phyloP scores from a whole-genome alignment of 2,797 vertebrate genomes.

The Setipinna tenuifilis region DNA sequence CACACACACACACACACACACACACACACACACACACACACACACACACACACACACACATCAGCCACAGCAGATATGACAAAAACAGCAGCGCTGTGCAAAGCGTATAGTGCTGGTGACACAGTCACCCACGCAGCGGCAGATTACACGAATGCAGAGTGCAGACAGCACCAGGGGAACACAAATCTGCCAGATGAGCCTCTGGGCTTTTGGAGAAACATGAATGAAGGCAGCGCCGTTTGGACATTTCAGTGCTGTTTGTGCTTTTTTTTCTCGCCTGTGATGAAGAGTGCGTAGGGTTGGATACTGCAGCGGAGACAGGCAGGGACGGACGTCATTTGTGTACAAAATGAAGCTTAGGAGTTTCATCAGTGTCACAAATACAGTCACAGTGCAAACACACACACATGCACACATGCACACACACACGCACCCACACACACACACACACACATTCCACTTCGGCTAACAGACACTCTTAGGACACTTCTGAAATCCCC shows the following conservation, averaged over 20 bases:
- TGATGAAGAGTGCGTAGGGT: not conserved
- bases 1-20: slow-evolving; percentile 16
- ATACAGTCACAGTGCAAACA: not conserved
- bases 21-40: not conserved
- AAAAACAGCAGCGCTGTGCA: not conserved
- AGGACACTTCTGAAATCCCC: too few relatives aligned
- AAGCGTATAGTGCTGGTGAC: not conserved
- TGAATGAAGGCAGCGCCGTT: not conserved
- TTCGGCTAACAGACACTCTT: too few relatives aligned
- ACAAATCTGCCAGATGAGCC: not conserved
- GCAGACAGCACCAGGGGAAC: not conserved
- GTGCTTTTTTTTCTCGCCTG: not conserved
- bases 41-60: not conserved
- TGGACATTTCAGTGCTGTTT: not conserved
- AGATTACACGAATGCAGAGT: not conserved
- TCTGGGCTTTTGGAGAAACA: not conserved
- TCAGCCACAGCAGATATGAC: not conserved
- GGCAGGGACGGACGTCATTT: not conserved
- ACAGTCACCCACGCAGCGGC: not conserved
- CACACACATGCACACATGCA: not conserved
- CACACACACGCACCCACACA: not conserved
- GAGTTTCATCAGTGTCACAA: not conserved
- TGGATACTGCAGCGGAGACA: not conserved
- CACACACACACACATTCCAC: not conserved
- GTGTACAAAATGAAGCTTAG: not conserved